A percentile compares a stretch with the other conserved stretches of the same genome.
phyloP scores from a whole-genome alignment of 2,797 vertebrate species.

The Streptopelia turtur region DNA sequence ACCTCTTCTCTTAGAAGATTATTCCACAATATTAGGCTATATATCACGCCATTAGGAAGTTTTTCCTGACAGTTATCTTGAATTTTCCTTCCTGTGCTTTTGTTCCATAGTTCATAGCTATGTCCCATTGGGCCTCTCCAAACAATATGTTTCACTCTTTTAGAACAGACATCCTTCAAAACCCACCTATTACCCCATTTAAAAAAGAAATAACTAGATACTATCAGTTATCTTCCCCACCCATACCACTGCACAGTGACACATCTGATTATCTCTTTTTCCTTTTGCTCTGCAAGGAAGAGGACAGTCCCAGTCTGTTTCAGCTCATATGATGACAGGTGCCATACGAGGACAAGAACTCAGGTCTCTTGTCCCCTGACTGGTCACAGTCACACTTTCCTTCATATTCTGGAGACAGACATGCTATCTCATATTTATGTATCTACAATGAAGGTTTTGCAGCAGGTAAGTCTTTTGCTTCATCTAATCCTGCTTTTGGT shows the following conservation, averaged over 20 bases:
- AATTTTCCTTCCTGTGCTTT: conserved; percentile 48
- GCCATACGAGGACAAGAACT: neutral
- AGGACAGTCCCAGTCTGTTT: neutral
- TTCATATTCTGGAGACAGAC: neutral
- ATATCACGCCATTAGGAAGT: conserved; percentile 29
- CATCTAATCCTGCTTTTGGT: neutral
- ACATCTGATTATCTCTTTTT: neutral
- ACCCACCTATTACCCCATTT: neutral
- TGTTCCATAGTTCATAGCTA: neutral
- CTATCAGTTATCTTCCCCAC: neutral
- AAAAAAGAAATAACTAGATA: neutral
- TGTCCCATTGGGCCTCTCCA: neutral
- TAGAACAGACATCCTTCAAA: neutral
- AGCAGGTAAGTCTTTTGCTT: neutral
- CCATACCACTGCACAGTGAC: neutral
- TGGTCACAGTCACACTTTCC: neutral
- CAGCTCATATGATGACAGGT: neutral
- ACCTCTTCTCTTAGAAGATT: conserved; percentile 48
- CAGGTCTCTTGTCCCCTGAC: neutral
- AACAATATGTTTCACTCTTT: neutral
- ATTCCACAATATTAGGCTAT: conserved; percentile 44
- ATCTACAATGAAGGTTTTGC: neutral
- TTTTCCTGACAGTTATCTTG: conserved; percentile 49
- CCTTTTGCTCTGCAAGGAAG: neutral
- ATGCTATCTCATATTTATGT: neutral